A percentile compares a stretch with the other conserved stretches of the same genome.
These are phyloP conservation scores for Agrochola macilenta DNA, from an alignment of 2,888 invertebrate species.

Conservation along the genomic window DNA sequence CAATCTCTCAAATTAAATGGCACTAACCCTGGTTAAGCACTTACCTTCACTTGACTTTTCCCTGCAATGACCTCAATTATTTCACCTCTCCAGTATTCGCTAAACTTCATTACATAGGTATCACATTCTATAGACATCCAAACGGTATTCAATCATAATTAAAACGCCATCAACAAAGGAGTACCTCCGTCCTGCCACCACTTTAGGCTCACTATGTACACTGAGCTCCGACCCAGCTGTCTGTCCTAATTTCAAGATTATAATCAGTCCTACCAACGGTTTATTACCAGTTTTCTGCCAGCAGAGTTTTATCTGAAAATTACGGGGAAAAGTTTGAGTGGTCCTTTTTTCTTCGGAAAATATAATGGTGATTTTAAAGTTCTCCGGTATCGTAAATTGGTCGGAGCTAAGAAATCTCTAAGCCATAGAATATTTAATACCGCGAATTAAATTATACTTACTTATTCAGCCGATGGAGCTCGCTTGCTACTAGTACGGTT, in stretches of 20 bases:
- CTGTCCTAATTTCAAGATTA: slow-evolving; percentile 49
- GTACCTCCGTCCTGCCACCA: slow-evolving; percentile 2
- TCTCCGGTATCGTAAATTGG: background rate
- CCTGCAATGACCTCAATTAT: background rate
- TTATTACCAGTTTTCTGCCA: slow-evolving; percentile 10
- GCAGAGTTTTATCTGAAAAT: slow-evolving; percentile 18
- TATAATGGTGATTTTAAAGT: background rate
- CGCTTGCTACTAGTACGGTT: background rate
- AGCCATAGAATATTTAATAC: background rate
- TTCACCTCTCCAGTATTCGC: background rate
- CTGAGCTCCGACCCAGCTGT: slow-evolving; percentile 34
- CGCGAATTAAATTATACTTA: background rate
- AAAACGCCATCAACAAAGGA: slow-evolving; percentile 20
- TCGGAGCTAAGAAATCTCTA: no score
- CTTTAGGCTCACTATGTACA: background rate
- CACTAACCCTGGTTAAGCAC: no score
- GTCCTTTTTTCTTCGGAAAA: background rate
- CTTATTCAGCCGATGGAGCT: background rate
- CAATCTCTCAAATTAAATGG: no score
- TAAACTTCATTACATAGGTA: background rate
- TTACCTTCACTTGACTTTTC: background rate
- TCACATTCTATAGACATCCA: background rate
- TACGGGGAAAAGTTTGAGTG: background rate
- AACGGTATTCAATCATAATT: slow-evolving; percentile 39
- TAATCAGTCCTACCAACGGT: slow-evolving; percentile 28